Base-by-base conservation (phyloP, 2,797 vertebrate species). In the Paguma larvata region DNA sequence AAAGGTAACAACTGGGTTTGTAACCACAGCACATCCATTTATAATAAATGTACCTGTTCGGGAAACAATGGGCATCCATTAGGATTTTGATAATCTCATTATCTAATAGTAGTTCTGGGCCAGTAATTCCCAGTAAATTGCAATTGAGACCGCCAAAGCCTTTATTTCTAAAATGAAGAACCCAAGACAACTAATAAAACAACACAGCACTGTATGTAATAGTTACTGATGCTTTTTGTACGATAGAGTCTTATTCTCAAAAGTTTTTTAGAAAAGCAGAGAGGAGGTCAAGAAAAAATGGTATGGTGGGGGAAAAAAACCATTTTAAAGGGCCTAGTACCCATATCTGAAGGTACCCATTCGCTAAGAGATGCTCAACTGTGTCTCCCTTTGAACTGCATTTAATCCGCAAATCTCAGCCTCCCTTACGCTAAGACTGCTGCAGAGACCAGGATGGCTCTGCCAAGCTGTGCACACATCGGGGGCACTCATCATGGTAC, bases 111-210 rank as follows among this genome's bases (percentile, higher is more conserved):
- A 59, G 21, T 23, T 59, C 23, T 46, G 12, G 7, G 9, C 12
- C 70, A 92, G 25, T 65, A 85, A 89, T 59, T 79, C 34, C 34
- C 21, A 89, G 25, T 30, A 91, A 95, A 85, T 38, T 65, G 25
- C 2, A 44, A 16, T 13, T 11, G 46, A 73, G 34, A 68, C 12
- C 4, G 34, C 8, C 85, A 67, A 94, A 70, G 32, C 30, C 9
- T 59, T 68, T 56, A 62, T 44, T 72, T 86, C n/a, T 94, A 93
- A 83, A 93, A 95, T 19, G 53, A 67, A 95, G n/a, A 89, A 75
- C 23, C 82, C 34, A 30, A 80, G 67, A 89, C 34, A 88, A 77
- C 12, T 63, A 16, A 88, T 51, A 75, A 63, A 56, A 38, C 30
- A 85, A 48, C 48, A 70, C 0, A 46, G 15, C 27, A 56, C 9